phyloP scores from a whole-genome alignment of 2,888 invertebrate species.

The Drosophila subsilvestris region DNA sequence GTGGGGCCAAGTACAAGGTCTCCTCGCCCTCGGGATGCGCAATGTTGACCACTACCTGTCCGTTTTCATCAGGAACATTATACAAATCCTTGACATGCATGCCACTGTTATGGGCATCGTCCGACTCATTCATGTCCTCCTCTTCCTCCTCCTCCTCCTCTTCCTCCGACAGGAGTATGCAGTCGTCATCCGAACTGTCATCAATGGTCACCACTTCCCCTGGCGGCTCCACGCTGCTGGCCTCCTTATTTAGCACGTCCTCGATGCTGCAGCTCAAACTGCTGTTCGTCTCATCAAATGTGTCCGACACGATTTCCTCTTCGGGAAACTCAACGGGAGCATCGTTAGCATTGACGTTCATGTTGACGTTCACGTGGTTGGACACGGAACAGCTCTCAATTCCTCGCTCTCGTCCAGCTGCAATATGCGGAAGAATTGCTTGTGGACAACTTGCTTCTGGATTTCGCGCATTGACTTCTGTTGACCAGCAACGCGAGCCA shows the following conservation, averaged over 20 bases:
- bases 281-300: slow-evolving; percentile 69
- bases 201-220: slow-evolving; percentile 89
- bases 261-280: slow-evolving; percentile 69
- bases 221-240: slow-evolving; percentile 47
- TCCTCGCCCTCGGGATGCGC: slow-evolving; percentile 96
- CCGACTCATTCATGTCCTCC: slow-evolving; percentile 88
- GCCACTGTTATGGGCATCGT: slow-evolving; percentile 95
- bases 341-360: slow-evolving; percentile 37
- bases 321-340: slow-evolving; percentile 58
- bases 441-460: slow-evolving; percentile 89
- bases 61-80: slow-evolving; percentile 95
- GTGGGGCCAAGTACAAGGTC: slow-evolving; percentile 96
- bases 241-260: slow-evolving; percentile 59
- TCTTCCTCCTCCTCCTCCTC: slow-evolving; percentile 90
- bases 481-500: slow-evolving; percentile 93
- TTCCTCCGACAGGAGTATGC: slow-evolving; percentile 93
- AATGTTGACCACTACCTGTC: slow-evolving; percentile 95
- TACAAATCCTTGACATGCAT: slow-evolving; percentile 96
- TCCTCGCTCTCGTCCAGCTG: slow-evolving; percentile 68
- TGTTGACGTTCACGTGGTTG: slow-evolving; percentile 31
- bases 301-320: slow-evolving; percentile 57
- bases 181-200: slow-evolving; percentile 91
- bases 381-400: slow-evolving; percentile 48
- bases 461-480: slow-evolving; percentile 92
- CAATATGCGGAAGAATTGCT: slow-evolving; percentile 87